Evolutionary conservation across 2,888 invertebrate genomes (phyloP).

Genomic region (Hanleya hanleyi): DNA sequence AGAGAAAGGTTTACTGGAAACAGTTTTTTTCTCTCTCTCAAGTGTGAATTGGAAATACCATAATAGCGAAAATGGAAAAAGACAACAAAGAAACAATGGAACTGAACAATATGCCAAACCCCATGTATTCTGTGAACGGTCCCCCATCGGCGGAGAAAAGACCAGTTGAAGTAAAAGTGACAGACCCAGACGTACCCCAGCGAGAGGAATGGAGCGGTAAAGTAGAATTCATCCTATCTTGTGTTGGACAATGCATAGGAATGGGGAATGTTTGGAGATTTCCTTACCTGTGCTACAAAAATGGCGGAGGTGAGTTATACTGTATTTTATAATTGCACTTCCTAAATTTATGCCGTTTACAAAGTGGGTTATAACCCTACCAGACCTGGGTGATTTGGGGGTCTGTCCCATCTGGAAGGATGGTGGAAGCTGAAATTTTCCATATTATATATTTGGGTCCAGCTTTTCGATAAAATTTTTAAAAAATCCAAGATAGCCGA

Average conservation of each 20-base stretch:
- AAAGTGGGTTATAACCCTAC: too few species aligned
- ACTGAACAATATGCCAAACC: conserved; percentile 15
- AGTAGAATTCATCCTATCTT: conserved; percentile 57
- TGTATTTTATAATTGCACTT: too few species aligned
- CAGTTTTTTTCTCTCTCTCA: too few species aligned
- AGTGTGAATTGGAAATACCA: too few species aligned
- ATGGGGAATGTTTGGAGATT: conserved; percentile 60
- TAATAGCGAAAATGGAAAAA: conserved; percentile 19
- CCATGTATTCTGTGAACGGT: background rate
- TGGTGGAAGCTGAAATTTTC: too few species aligned
- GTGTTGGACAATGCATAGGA: conserved; percentile 61
- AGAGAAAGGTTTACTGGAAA: too few species aligned
- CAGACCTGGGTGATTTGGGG: too few species aligned
- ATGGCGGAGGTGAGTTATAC: conserved; percentile 54
- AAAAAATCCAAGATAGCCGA: too few species aligned
- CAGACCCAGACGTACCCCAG: conserved; percentile 12
- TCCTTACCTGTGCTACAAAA: conserved; percentile 60
- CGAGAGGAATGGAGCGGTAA: conserved; percentile 56
- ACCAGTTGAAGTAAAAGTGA: background rate
- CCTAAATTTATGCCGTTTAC: too few species aligned
- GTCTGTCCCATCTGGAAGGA: too few species aligned
- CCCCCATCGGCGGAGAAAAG: background rate
- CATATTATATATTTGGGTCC: too few species aligned
- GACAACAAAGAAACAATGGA: conserved; percentile 22
- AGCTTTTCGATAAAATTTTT: too few species aligned